phyloP scores from a whole-genome alignment of 2,113 vertebrate species.

The Pseudolaguvia tuberculata region DNA sequence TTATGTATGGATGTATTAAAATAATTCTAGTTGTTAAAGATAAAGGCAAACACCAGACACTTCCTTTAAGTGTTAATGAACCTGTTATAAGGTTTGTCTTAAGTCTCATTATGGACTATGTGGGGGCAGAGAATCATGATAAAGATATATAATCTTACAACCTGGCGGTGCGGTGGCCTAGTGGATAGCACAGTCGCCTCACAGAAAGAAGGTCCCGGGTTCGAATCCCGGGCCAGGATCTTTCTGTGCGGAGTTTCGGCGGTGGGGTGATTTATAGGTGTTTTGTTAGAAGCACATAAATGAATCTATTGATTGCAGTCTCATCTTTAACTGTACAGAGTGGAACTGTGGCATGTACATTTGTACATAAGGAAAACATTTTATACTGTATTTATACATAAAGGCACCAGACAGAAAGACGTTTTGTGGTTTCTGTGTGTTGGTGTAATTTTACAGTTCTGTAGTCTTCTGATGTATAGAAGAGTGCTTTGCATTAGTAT shows the following conservation, averaged over 20 bases:
- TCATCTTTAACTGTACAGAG: background rate
- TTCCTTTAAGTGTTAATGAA: background rate
- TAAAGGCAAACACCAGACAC: background rate
- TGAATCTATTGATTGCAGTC: background rate
- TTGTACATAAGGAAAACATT: constrained; percentile 1
- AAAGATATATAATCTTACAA: too few relatives aligned
- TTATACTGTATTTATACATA: background rate
- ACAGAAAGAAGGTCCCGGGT: too few relatives aligned
- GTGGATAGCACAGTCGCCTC: too few relatives aligned
- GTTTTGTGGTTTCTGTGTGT: background rate
- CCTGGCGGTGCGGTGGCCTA: too few relatives aligned
- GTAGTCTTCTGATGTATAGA: too few relatives aligned
- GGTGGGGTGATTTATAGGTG: background rate
- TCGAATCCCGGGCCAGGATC: too few relatives aligned
- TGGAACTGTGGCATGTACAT: background rate
- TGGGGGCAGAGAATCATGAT: too few relatives aligned
- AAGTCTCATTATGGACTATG: too few relatives aligned
- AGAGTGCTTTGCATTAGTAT: too few relatives aligned
- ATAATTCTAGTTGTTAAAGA: background rate
- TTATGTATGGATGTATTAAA: too few relatives aligned
- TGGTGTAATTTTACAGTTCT: background rate
- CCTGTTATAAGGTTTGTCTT: too few relatives aligned
- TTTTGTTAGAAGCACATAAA: background rate
- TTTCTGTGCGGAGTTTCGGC: too few relatives aligned
- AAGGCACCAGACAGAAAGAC: background rate